Base-by-base conservation (phyloP, 1,140 invertebrate species). In the Diabrotica undecimpunctata region DNA sequence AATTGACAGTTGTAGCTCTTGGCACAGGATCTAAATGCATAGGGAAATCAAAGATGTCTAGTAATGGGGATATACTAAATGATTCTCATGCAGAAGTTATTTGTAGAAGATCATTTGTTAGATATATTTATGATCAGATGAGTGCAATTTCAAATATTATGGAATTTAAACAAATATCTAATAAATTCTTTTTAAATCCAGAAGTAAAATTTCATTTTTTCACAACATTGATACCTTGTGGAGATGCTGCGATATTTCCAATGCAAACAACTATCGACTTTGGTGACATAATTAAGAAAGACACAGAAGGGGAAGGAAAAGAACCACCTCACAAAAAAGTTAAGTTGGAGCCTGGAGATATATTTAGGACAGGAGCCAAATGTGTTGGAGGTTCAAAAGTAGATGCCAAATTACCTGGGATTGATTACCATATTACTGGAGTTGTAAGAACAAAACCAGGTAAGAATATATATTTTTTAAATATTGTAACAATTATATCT, bases 31-130 rank as follows among this genome's bases (percentile, higher is more conserved):
- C 94, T 5, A 97, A 96, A 82, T 97, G 95, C 81, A 84, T 97
- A 66, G 92, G 94, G 12, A 80, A 84, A 64, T 85, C 82, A 39
- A 87, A 87, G 73, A 82, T 92, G 80, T 87, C 85, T 64, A 68
- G 80, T 12, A 77, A 77, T 54, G 94, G 94, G 11, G 85, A 84
- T 74, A 83, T 91, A 62, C 66, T 98, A 11, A 92, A 90, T 78
- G 96, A 98, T 78, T 93, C 90, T 53, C 96, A 98, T 83, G 94
- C 95, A 8, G 96, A 98, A 84, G 84, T 96, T 39, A 79, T 97
- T 25, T 88, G 92, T 7, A 82, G 93, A 70, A 83, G 95, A 74
- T 88, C 87, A 0, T 93, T 97, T 75, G 69, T 95, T 51, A 80
- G 89, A 62, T 97, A 91, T 77, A 74, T 94, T 14, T 88, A 91